Evolutionary conservation across 2,888 invertebrate species (phyloP).

Genomic region (Esperia sulphurella): DNA sequence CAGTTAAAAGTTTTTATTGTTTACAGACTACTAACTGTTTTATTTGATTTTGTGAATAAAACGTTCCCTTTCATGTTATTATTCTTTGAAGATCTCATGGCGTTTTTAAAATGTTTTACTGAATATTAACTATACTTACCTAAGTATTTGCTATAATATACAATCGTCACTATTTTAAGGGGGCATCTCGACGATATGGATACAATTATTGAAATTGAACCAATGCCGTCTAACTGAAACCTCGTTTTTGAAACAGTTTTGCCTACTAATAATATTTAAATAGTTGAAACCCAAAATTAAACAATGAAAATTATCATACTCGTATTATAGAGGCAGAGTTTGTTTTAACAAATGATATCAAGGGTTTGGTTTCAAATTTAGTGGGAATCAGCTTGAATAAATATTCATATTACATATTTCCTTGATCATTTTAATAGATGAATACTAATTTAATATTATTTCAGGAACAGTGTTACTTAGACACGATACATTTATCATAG

Average conservation of each 20-base stretch:
- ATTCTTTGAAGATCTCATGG: not conserved
- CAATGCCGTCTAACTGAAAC: too few species aligned
- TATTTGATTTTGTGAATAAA: conserved; percentile 26
- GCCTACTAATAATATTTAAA: too few species aligned
- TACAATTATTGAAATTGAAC: too few species aligned
- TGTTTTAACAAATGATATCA: not conserved
- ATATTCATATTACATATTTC: not conserved
- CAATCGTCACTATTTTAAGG: too few species aligned
- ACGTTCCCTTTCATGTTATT: conserved; percentile 21
- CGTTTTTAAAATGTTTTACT: not conserved
- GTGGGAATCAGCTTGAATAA: not conserved
- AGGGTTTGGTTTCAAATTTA: not conserved
- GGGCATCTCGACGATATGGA: too few species aligned
- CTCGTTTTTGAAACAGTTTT: too few species aligned
- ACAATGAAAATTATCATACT: too few species aligned
- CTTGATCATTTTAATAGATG: too few species aligned
- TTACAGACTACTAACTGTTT: conserved; percentile 15
- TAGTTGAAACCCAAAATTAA: too few species aligned
- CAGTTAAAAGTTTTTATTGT: conserved; percentile 7
- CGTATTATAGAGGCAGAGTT: too few species aligned
- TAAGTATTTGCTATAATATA: not conserved
- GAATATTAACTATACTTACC: not conserved
- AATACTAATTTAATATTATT: not conserved
- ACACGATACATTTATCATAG: too few species aligned
- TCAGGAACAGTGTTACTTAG: too few species aligned